Conservation (phyloP, 2,888 invertebrate species). For the Acanthoscelides obtectus region DNA sequence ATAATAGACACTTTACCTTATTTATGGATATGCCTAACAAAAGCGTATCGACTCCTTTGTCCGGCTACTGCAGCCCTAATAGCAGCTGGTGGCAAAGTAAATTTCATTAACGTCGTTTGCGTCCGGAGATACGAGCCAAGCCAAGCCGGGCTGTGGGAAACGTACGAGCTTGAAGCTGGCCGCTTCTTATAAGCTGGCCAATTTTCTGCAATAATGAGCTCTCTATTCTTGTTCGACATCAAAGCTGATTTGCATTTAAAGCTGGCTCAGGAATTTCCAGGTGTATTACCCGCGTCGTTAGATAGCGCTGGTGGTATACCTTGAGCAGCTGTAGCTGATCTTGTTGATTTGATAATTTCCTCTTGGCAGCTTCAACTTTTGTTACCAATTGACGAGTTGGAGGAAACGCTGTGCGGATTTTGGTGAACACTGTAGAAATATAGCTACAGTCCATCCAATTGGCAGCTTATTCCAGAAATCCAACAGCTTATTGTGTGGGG, state of each 20-base stretch:
- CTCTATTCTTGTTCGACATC: not conserved
- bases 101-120: slow-evolving; percentile 10
- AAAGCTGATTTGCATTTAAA: not conserved
- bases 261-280: not conserved
- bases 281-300: not conserved
- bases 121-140: not conserved
- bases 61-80: slow-evolving; percentile 12
- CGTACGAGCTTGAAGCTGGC: not conserved
- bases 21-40: slow-evolving; percentile 19
- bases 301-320: not conserved
- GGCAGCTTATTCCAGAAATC: no score
- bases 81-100: slow-evolving; percentile 11
- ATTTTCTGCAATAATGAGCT: not conserved
- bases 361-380: no score
- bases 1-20: slow-evolving; percentile 22
- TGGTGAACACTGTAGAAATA: no score
- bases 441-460: no score
- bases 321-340: not conserved
- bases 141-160: not conserved
- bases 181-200: not conserved
- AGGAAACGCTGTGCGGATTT: no score
- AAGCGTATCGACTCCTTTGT: slow-evolving; percentile 20
- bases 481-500: no score
- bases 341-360: no score
- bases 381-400: no score